phyloP scores from a whole-genome alignment of 2,888 invertebrate species.

The Esperia sulphurella region DNA sequence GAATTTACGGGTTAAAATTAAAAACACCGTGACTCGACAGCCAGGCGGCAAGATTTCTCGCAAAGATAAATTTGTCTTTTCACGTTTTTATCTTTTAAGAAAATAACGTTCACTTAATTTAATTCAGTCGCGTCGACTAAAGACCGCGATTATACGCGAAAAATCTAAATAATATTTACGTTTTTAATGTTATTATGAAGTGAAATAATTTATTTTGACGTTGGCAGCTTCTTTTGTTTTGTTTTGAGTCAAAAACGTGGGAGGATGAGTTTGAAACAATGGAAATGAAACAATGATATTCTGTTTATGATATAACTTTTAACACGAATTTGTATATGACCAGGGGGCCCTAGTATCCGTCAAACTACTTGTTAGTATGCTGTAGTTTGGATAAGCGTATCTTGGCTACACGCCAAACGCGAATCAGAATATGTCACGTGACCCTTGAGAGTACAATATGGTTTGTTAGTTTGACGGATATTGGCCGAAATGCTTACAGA shows the following conservation, averaged over 20 bases:
- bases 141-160: constrained; percentile 11
- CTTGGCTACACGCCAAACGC: too few species aligned
- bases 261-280: neutral
- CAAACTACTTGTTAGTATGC: too few species aligned
- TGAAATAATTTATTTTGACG: neutral
- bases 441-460: too few species aligned
- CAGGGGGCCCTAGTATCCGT: too few species aligned
- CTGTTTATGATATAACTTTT: neutral
- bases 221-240: neutral
- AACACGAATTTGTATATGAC: neutral
- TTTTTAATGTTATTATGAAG: neutral
- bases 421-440: too few species aligned
- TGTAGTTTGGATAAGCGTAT: too few species aligned
- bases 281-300: neutral
- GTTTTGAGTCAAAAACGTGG: neutral
- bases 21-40: neutral
- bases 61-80: constrained; percentile 2
- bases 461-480: too few species aligned
- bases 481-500: too few species aligned
- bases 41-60: neutral
- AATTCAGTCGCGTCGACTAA: constrained; percentile 8
- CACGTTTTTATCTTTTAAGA: constrained; percentile 3
- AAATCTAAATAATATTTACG: constrained; percentile 12
- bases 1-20: neutral
- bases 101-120: constrained; percentile 8